Evolutionary conservation across 2,888 invertebrate genomes (phyloP), one percentile per base, ranked within the genome.

Genomic region (Drosophila lacicola): DNA sequence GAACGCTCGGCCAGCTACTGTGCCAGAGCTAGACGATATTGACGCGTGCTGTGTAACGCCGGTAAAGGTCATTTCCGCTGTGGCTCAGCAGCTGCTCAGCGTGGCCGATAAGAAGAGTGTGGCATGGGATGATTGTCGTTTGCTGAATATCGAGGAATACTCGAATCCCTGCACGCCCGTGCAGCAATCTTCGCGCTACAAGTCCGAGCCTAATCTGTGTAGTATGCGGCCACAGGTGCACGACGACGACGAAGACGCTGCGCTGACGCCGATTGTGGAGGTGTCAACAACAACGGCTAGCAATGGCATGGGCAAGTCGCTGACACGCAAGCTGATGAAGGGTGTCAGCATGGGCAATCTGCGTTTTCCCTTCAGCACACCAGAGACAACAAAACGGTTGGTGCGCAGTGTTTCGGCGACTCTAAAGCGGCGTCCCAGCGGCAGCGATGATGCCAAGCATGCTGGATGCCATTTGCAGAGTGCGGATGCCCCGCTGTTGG

Each of bases 261-360:
- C 62, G 1, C 67, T 80, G 1, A 80, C 78, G 4, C 80, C 81
- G 3, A 80, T 83, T 42, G 62, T 74, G 17, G 80, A 74, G 55
- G 78, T 75, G 9, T 64, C 73, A 5, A 50, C 75, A n/a, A 61
- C 66, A 45, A 45, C 73, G 2, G 55, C 50, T 0, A 70, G 21
- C 56, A 62, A 70, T 33, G 64, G 65, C 62, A 58, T 79, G 74
- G 72, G 86, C 41, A 86, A 85, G 55, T 89, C 84, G 0, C 66
- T 91, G 5, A 90, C 90, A 5, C 87, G 90, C 6, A 91, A 91
- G 56, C 73, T 92, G 34, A 90, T 92, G 70, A 92, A 92, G 62
- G 92, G 92, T 11, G 91, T 92, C 3, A 92, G 92, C 74, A 92
- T 92, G 91, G 91, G 90, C 4, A 92, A 92, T 71, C 77, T 92